Percentiles rank a stretch among this genome's conserved stretches.
Evolutionary conservation across 2,113 vertebrate genomes (phyloP).

Genomic region (Chelonoidis abingdonii): DNA sequence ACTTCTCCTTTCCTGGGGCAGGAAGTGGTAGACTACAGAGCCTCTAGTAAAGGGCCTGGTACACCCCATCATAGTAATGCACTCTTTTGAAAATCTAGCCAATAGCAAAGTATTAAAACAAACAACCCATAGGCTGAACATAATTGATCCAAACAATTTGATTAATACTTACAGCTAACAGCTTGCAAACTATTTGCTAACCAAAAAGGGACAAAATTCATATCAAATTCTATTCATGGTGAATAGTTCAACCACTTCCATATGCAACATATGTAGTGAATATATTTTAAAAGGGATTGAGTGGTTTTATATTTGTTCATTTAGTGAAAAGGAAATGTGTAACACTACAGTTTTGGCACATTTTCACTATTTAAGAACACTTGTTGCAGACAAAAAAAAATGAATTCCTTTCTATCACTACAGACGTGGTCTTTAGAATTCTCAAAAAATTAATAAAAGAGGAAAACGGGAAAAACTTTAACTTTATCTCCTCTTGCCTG

Average conservation of each 20-base stretch:
- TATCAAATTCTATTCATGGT: background rate
- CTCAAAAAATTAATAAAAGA: background rate
- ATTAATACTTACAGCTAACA: background rate
- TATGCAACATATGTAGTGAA: background rate
- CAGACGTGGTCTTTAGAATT: background rate
- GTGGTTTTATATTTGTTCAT: background rate
- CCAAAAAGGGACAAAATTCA: background rate
- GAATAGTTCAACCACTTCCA: background rate
- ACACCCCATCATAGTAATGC: no score
- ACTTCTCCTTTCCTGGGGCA: no score
- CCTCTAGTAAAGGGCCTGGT: no score
- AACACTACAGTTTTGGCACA: background rate
- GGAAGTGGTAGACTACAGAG: no score
- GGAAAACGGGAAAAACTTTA: fast-evolving
- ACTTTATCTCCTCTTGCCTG: background rate
- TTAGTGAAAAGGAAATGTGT: background rate
- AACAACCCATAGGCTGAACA: background rate
- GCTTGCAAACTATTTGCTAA: background rate
- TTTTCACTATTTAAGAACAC: background rate
- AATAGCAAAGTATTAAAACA: background rate
- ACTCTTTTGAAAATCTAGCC: background rate
- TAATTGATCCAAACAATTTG: background rate
- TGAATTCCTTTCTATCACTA: background rate
- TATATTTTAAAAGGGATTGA: background rate
- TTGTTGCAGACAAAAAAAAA: background rate